Conservation (phyloP, 23 tunicate species). For the Corella eumyota region DNA sequence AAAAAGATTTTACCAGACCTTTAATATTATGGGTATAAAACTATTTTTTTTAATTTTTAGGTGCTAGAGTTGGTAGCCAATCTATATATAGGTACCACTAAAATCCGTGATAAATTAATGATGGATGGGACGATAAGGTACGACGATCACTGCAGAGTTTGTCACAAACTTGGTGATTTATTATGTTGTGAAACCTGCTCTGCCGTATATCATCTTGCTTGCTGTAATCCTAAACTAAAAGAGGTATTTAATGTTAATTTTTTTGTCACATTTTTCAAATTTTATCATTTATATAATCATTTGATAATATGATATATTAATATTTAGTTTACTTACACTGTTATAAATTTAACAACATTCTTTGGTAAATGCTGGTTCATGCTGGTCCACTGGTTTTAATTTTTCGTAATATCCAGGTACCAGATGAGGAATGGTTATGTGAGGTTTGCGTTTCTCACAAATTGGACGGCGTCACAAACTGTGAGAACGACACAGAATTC, state of each 20-base stretch:
- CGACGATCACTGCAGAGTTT: conserved; percentile 86
- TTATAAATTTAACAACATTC: no score
- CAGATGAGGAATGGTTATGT: conserved; percentile 92
- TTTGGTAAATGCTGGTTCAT: no score
- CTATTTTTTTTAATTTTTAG: no score
- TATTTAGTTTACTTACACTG: no score
- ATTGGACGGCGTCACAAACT: conserved; percentile 72
- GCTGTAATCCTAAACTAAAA: conserved; percentile 67
- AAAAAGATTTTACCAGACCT: no score
- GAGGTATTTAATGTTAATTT: conserved; percentile 24
- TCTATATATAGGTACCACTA: conserved; percentile 40
- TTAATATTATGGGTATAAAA: no score
- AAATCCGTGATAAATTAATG: conserved; percentile 87
- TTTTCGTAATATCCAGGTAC: conserved; percentile 31
- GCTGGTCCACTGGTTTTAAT: no score
- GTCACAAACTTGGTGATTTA: conserved; percentile 80
- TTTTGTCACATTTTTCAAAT: neutral
- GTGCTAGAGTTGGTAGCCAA: conserved; percentile 60
- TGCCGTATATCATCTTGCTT: conserved; percentile 90
- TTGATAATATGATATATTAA: neutral
- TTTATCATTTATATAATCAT: neutral
- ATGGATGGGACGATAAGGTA: conserved; percentile 79
- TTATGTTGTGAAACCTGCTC: conserved; percentile 92
- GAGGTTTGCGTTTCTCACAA: conserved; percentile 72
- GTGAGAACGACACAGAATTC: conserved; percentile 49